A percentile compares a stretch with the other conserved stretches of the same genome.
These are phyloP conservation scores for Lampris incognitus DNA, from an alignment of 2,113 vertebrate species.

Conservation along the genomic window DNA sequence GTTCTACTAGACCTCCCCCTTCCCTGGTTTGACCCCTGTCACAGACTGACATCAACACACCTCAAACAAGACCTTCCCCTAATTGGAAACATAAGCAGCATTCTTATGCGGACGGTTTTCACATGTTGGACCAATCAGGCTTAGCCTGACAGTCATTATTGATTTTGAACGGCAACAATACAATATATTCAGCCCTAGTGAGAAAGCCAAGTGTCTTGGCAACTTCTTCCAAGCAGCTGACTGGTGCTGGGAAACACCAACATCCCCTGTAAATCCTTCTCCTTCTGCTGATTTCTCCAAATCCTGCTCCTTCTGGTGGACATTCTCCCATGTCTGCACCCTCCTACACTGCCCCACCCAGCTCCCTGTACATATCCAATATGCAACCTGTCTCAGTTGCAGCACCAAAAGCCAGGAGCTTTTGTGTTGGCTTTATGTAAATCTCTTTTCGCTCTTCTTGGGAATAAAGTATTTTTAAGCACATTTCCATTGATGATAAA, in stretches of 20 bases:
- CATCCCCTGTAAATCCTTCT: neutral
- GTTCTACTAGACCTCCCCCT: neutral
- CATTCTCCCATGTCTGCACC: neutral
- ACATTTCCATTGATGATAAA: no score
- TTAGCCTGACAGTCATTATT: conserved; percentile 15
- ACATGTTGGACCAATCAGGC: conserved; percentile 17
- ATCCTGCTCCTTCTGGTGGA: neutral
- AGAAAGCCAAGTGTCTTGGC: neutral
- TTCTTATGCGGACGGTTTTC: conserved; percentile 2
- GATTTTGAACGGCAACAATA: conserved; percentile 12
- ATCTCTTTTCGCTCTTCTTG: no score
- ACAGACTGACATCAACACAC: conserved; percentile 1
- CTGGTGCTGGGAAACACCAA: neutral
- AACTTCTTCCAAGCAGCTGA: neutral
- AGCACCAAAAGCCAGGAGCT: no score
- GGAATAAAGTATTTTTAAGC: no score
- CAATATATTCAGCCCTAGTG: conserved; percentile 5
- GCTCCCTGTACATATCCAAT: no score
- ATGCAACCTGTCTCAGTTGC: no score
- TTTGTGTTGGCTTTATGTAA: no score
- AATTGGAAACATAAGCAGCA: conserved; percentile 8
- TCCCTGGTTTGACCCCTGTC: conserved; percentile 25
- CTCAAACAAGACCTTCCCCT: conserved; percentile 13
- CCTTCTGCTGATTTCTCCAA: neutral
- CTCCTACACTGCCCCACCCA: no score